Base-by-base conservation (phyloP, 2,888 invertebrate genomes). In the Zygogramma bicolorata region DNA sequence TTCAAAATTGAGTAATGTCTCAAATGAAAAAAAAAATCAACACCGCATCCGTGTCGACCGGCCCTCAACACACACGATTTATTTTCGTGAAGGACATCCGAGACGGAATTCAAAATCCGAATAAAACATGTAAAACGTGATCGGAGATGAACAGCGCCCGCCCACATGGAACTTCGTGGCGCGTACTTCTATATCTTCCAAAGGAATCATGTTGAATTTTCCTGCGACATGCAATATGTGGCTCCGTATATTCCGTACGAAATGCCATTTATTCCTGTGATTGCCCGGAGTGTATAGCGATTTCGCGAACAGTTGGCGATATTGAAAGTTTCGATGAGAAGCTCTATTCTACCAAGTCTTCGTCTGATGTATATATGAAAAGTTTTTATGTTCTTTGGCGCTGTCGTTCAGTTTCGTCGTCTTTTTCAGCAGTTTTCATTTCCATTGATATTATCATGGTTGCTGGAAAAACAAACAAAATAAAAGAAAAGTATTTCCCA, bases 121-220 rank as follows among this genome's bases (percentile, higher is more conserved):
- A 53, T 27, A 53, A 53, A 53, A 27, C 25, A 53, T 53, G 27
- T 53, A 53, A 53, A 53, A 53, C 53, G 53, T 53, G 53, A 53
- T 53, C 53, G n/a, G 27, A 53, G 53, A 53, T 53, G 53, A 53
- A 53, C 27, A 22, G n/a, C 13, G 53, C 53, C 53, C 53, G 53
- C 53, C 53, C 53, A 53, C 53, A 25, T 25, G 6, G 53, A 53
- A 53, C 25, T 53, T 53, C 53, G 53, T 53, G 53, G 27, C 10
- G 53, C 53, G 53, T 22, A 25, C 53, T 27, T 53, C 53, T 22
- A 53, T 53, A 53, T 53, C 53, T 53, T 53, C 27, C 53, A 53
- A 53, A 53, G 53, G 53, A 27, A 53, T 53, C 53, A 53, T 53
- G 53, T 53, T 53, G 53, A 53, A 25, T 53, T 53, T 53, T 53